Conservation (phyloP, 2,888 invertebrate species). For the Gastrophysa polygoni region DNA sequence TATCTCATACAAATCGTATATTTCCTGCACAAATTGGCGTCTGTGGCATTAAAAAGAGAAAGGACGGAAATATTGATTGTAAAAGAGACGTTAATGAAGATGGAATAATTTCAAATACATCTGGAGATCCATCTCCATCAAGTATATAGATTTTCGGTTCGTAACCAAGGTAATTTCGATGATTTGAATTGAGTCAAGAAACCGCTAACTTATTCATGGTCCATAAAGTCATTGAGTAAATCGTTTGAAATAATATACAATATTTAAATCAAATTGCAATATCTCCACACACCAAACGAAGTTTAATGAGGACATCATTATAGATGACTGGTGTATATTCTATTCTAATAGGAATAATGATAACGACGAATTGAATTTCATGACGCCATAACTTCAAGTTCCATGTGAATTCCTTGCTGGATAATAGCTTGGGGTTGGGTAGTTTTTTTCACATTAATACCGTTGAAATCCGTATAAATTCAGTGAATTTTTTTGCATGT, state of each 20-base stretch:
- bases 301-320: slow-evolving; percentile 21
- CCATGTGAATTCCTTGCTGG: too few relatives aligned
- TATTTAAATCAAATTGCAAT: slow-evolving; percentile 23
- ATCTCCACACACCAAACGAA: slow-evolving; percentile 21
- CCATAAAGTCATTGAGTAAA: slow-evolving; percentile 25
- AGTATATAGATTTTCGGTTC: not conserved
- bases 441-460: too few relatives aligned
- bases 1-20: slow-evolving; percentile 10
- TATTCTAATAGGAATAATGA: too few relatives aligned
- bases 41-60: not conserved
- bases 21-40: slow-evolving; percentile 1
- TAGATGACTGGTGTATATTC: too few relatives aligned
- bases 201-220: slow-evolving; percentile 23
- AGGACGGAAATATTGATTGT: slow-evolving; percentile 1
- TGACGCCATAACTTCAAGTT: too few relatives aligned
- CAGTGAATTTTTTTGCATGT: too few relatives aligned
- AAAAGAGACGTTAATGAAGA: not conserved
- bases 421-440: too few relatives aligned
- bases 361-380: too few relatives aligned
- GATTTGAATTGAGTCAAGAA: slow-evolving; percentile 24
- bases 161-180: slow-evolving; percentile 3
- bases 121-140: too few relatives aligned
- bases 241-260: slow-evolving; percentile 21
- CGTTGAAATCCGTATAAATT: too few relatives aligned
- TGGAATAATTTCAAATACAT: not conserved